A percentile compares a stretch with the other conserved stretches of the same genome.
These are phyloP conservation scores for Thalassophryne amazonica DNA, from an alignment of 2,797 vertebrate species.

Conservation along the genomic window DNA sequence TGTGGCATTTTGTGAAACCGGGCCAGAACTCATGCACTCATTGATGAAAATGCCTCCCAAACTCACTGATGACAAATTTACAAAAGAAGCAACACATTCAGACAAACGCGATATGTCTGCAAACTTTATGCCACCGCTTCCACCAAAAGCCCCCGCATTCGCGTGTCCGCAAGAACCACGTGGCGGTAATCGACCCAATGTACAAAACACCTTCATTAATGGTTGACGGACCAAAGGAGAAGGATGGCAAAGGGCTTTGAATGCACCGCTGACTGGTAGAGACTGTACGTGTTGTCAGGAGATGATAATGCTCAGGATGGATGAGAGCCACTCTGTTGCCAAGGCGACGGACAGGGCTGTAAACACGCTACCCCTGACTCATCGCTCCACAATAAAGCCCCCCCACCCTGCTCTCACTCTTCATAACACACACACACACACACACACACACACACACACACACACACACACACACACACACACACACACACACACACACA, in stretches of 20 bases:
- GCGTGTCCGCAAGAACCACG: slow-evolving; percentile 40
- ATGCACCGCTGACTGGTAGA: slow-evolving; percentile 61
- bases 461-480: slow-evolving; percentile 5
- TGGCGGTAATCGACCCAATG: slow-evolving; percentile 54
- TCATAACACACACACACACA: neutral
- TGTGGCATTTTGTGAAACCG: no score
- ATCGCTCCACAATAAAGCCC: slow-evolving; percentile 64
- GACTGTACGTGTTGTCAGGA: slow-evolving; percentile 33
- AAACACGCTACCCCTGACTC: slow-evolving; percentile 76
- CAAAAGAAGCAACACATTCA: slow-evolving; percentile 42
- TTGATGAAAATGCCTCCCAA: slow-evolving; percentile 43
- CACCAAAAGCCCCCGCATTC: slow-evolving; percentile 40
- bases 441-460: slow-evolving; percentile 4
- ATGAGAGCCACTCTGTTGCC: slow-evolving; percentile 76
- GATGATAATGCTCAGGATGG: slow-evolving; percentile 68
- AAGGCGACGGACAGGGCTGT: slow-evolving; percentile 66
- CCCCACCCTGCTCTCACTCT: slow-evolving; percentile 11
- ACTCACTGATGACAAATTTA: slow-evolving; percentile 31
- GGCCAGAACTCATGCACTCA: no score
- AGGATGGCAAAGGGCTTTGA: slow-evolving; percentile 48
- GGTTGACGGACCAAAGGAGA: slow-evolving; percentile 61
- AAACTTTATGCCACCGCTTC: slow-evolving; percentile 20
- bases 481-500: slow-evolving; percentile 18
- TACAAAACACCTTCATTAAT: slow-evolving; percentile 65
- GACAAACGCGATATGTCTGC: slow-evolving; percentile 35